These are phyloP conservation scores for Pseudotriccus pelzelni DNA, from an alignment of 2,797 vertebrate species.

Conservation along the genomic window DNA sequence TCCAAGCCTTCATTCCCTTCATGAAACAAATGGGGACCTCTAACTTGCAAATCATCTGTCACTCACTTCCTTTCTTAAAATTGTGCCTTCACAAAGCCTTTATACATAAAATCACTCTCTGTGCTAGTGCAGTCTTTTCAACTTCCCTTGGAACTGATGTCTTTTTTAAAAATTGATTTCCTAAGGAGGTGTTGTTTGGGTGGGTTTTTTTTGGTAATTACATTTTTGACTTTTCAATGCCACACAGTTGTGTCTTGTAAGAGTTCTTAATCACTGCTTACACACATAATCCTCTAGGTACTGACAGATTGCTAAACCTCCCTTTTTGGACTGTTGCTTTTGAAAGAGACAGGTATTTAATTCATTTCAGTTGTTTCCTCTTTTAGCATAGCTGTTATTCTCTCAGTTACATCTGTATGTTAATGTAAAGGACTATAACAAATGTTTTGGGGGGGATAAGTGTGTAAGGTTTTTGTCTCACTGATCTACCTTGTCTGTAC, in stretches of 20 bases:
- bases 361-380: background rate
- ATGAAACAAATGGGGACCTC: background rate
- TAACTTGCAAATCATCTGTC: background rate
- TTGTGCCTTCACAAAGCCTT: background rate
- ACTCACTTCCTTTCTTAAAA: background rate
- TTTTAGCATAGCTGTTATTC: background rate
- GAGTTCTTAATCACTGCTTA: background rate
- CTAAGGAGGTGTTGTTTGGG: background rate
- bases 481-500: background rate
- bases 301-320: background rate
- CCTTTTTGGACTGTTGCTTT: background rate
- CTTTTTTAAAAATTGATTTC: background rate
- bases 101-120: background rate
- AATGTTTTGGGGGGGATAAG: background rate
- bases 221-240: background rate
- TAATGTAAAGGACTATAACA: background rate
- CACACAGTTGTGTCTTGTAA: background rate
- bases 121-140: background rate
- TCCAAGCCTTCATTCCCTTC: background rate
- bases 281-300: background rate
- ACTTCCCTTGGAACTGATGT: background rate
- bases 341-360: background rate
- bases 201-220: background rate
- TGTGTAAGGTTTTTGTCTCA: background rate
- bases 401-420: background rate